phyloP scores from a whole-genome alignment of 2,888 invertebrate species.

The Agrotis segetum region DNA sequence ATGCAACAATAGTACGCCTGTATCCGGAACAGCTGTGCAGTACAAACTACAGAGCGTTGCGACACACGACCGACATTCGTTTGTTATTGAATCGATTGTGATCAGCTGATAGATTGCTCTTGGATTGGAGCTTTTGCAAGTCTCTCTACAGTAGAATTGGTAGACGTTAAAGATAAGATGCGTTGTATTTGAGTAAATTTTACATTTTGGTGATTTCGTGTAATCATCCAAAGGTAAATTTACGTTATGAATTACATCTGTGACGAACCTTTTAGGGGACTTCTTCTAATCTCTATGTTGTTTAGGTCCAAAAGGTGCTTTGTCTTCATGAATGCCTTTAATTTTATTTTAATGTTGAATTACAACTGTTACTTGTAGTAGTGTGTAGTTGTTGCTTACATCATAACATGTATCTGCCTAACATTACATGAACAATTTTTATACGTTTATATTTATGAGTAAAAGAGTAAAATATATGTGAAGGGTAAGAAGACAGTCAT shows the following conservation, averaged over 20 bases:
- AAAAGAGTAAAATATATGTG: no score
- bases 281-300: no score
- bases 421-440: background rate
- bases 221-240: no score
- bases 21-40: slow-evolving; percentile 55
- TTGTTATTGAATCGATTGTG: slow-evolving; percentile 52
- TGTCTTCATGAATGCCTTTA: no score
- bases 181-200: background rate
- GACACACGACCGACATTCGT: slow-evolving; percentile 57
- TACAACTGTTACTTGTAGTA: no score
- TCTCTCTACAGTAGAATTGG: background rate
- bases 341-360: background rate
- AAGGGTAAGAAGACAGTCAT: no score
- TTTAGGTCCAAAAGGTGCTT: no score
- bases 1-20: slow-evolving; percentile 36
- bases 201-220: no score
- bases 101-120: slow-evolving; percentile 44
- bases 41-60: slow-evolving; percentile 25
- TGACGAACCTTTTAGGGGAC: no score
- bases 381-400: background rate
- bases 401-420: background rate
- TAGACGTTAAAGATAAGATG: background rate
- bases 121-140: slow-evolving; percentile 29
- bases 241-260: no score
- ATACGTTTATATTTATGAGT: background rate